Evolutionary conservation across 2,113 vertebrate genomes (phyloP).

Genomic region (Microcebus tavaratra): DNA sequence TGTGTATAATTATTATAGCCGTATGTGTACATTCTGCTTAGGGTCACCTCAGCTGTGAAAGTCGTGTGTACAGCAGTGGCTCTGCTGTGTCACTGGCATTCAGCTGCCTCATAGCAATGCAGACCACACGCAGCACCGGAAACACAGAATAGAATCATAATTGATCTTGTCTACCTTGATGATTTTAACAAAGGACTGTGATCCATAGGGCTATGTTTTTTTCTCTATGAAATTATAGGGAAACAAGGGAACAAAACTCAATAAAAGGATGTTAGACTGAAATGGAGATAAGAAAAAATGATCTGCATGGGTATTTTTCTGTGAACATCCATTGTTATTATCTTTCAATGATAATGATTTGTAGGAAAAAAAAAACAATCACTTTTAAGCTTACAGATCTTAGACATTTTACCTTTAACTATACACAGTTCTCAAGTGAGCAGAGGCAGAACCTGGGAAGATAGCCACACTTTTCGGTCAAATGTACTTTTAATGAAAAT

Average conservation of each 20-base stretch:
- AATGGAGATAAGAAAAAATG: not conserved
- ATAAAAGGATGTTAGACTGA: not conserved
- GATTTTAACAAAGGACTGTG: constrained; percentile 3
- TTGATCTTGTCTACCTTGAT: not conserved
- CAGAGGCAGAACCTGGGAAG: not conserved
- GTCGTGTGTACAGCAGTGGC: not conserved
- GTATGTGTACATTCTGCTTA: not conserved
- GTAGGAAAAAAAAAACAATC: not conserved
- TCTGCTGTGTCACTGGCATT: not conserved
- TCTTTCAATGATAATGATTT: not conserved
- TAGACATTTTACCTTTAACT: not conserved
- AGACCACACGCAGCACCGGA: not conserved
- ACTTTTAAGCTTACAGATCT: not conserved
- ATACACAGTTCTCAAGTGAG: not conserved
- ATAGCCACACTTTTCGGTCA: not conserved
- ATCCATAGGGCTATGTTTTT: not conserved
- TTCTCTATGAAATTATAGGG: constrained; percentile 33
- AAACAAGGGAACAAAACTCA: not conserved
- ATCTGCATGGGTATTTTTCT: not conserved
- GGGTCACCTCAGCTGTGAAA: not conserved
- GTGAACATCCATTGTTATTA: not conserved
- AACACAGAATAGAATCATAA: not conserved
- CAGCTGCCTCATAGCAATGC: not conserved
- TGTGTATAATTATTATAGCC: not conserved
- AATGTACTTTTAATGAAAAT: constrained; percentile 16